Conservation (phyloP, 2,797 vertebrate species). For the Anguilla megastoma region DNA sequence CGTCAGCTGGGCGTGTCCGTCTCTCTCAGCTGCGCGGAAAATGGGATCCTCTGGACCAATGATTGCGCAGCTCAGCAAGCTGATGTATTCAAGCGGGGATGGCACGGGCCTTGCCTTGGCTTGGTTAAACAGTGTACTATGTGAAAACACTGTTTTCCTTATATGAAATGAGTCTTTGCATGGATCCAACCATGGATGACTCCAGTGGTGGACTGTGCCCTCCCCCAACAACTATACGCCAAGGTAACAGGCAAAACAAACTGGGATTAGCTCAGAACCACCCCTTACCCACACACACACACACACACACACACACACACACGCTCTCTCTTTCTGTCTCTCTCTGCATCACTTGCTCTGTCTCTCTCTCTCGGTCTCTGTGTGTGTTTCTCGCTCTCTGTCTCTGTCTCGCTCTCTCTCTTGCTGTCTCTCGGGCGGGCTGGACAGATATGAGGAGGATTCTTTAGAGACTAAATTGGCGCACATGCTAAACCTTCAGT, state of each 20-base stretch:
- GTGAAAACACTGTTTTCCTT: no score
- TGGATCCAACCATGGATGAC: no score
- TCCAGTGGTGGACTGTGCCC: no score
- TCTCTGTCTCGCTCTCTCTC: no score
- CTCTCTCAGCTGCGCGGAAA: not conserved
- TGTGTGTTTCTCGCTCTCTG: no score
- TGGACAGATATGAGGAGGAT: conserved; percentile 36
- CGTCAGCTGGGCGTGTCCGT: not conserved
- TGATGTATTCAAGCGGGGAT: not conserved
- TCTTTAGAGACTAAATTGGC: conserved; percentile 24
- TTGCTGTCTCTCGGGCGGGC: not conserved
- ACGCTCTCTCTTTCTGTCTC: no score
- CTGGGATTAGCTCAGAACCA: not conserved
- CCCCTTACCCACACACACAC: not conserved
- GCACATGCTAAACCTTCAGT: conserved; percentile 43
- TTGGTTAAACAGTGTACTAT: no score
- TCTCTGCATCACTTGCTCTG: no score
- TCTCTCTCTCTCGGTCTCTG: no score
- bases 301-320: conserved; percentile 1
- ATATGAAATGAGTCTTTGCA: no score
- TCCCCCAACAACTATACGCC: no score
- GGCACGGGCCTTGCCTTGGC: not conserved
- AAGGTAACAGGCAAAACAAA: no score
- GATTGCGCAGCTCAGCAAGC: conserved; percentile 3
- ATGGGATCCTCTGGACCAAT: not conserved